Conservation (phyloP, 2,113 vertebrate genomes). For the Entelurus aequoreus region DNA sequence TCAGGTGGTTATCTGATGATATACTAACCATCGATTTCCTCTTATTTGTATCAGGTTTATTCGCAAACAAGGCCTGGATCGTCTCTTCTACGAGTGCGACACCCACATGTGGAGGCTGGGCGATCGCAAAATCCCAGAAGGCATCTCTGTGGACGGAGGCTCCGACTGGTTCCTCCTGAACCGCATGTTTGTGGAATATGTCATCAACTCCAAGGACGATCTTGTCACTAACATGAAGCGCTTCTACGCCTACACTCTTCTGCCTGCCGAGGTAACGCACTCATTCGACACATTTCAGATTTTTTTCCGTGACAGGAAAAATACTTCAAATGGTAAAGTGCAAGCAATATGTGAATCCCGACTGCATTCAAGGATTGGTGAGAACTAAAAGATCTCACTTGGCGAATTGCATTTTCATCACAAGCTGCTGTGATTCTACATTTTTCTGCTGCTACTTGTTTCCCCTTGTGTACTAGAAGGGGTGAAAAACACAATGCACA, state of each 20-base stretch:
- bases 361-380: conserved; percentile 23
- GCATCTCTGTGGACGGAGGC: conserved; percentile 89
- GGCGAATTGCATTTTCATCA: conserved; percentile 51
- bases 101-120: conserved; percentile 99
- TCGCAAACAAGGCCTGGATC: conserved; percentile 92
- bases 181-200: conserved; percentile 90
- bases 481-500: conserved; percentile 26
- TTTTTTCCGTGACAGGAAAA: conserved; percentile 7
- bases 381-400: conserved; percentile 38
- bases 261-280: conserved; percentile 87
- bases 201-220: conserved; percentile 87
- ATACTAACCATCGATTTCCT: neutral
- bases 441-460: conserved; percentile 30
- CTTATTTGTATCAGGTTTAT: conserved; percentile 78
- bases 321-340: conserved; percentile 12
- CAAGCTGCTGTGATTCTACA: conserved; percentile 22
- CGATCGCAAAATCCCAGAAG: conserved; percentile 91
- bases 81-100: conserved; percentile 94
- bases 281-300: conserved; percentile 4
- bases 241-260: conserved; percentile 92
- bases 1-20: neutral
- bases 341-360: conserved; percentile 24
- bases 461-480: conserved; percentile 27
- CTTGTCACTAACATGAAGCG: conserved; percentile 93
- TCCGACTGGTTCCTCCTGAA: conserved; percentile 98